These are phyloP conservation scores for Thaumetopoea pityocampa DNA, from an alignment of 1,140 invertebrate species.

Conservation along the genomic window DNA sequence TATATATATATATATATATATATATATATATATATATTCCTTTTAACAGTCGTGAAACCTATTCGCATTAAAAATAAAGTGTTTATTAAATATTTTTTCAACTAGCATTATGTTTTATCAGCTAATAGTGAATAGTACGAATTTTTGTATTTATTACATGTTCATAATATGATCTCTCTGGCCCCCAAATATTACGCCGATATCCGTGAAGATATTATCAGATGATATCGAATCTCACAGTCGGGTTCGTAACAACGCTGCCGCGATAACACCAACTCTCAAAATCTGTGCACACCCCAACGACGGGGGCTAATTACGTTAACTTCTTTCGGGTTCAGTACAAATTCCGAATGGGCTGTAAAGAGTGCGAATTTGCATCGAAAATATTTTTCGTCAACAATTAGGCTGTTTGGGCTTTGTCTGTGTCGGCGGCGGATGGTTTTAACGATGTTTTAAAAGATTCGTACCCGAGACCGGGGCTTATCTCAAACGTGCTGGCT, in stretches of 20 bases:
- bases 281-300: slow-evolving; percentile 31
- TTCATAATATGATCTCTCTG: too few species aligned
- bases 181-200: too few species aligned
- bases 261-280: slow-evolving; percentile 20
- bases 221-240: too few species aligned
- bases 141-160: too few species aligned
- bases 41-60: too few species aligned
- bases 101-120: too few species aligned
- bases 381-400: slow-evolving; percentile 72
- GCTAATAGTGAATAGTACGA: too few species aligned
- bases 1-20: too few species aligned
- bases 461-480: slow-evolving; percentile 54
- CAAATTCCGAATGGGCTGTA: slow-evolving; percentile 68
- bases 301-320: slow-evolving; percentile 47
- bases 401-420: slow-evolving; percentile 68
- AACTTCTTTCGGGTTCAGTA: slow-evolving; percentile 53
- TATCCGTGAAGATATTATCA: too few species aligned
- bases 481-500: slow-evolving; percentile 64
- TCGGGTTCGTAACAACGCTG: slow-evolving; percentile 10
- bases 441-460: slow-evolving; percentile 75
- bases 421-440: slow-evolving; percentile 52
- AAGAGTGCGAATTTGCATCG: slow-evolving; percentile 70
- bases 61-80: too few species aligned
- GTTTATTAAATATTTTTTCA: too few species aligned
- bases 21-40: too few species aligned